These are phyloP conservation scores for Steromphala cineraria DNA, from an alignment of 2,888 invertebrate species.

Conservation along the genomic window DNA sequence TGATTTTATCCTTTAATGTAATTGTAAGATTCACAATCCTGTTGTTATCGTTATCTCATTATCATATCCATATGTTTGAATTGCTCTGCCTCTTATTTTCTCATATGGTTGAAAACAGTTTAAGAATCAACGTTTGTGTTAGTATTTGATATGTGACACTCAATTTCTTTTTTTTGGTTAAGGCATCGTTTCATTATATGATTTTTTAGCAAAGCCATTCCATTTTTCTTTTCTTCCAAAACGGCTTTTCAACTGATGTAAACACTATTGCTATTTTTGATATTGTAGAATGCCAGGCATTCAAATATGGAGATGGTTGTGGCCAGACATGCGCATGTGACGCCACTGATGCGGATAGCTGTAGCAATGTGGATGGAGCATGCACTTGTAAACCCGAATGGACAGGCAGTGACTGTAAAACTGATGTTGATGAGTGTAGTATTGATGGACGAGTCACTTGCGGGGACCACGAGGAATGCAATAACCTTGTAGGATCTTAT, in stretches of 20 bases:
- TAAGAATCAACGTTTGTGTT: too few relatives aligned
- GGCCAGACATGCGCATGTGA: slow-evolving; percentile 23
- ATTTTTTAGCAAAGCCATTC: too few relatives aligned
- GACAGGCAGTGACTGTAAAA: slow-evolving; percentile 26
- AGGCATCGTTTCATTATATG: too few relatives aligned
- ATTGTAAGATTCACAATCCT: too few relatives aligned
- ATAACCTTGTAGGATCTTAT: slow-evolving; percentile 26
- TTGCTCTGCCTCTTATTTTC: too few relatives aligned
- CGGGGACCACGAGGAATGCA: slow-evolving; percentile 17
- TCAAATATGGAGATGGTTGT: slow-evolving; percentile 29
- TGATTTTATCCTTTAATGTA: too few relatives aligned
- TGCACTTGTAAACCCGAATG: slow-evolving; percentile 33
- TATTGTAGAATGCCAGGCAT: not conserved
- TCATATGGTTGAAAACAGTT: too few relatives aligned
- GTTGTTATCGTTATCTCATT: too few relatives aligned
- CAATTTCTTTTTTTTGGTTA: too few relatives aligned
- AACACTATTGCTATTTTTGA: not conserved
- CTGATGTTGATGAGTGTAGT: slow-evolving; percentile 29
- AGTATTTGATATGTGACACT: too few relatives aligned
- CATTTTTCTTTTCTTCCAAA: not conserved
- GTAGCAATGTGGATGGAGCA: slow-evolving; percentile 19
- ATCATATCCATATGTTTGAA: too few relatives aligned
- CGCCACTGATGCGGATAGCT: slow-evolving; percentile 22
- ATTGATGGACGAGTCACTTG: not conserved
- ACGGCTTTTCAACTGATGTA: slow-evolving; percentile 3